These are phyloP conservation scores for Popillia japonica DNA, from an alignment of 1,140 invertebrate genomes.

Conservation along the genomic window DNA sequence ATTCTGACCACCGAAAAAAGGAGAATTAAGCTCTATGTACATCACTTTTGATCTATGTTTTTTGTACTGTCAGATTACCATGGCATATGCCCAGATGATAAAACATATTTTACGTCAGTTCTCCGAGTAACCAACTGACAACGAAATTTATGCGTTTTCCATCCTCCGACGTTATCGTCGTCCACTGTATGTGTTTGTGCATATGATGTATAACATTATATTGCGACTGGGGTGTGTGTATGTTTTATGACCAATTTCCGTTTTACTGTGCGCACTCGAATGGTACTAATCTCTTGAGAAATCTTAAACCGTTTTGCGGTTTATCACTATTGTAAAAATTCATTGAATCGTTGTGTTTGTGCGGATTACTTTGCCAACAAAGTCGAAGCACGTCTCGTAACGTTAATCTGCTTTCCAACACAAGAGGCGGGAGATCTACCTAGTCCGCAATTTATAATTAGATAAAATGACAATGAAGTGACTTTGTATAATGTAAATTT, in stretches of 20 bases:
- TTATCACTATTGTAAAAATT: neutral
- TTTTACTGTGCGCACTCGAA: neutral
- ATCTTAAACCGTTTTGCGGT: conserved; percentile 8
- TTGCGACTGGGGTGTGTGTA: neutral
- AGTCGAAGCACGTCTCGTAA: too few species aligned
- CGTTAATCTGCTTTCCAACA: too few species aligned
- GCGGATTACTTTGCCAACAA: too few species aligned
- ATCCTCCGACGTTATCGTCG: neutral
- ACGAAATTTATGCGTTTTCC: conserved; percentile 7
- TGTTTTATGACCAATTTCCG: conserved; percentile 18
- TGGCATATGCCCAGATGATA: neutral
- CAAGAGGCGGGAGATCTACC: too few species aligned
- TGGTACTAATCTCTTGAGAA: neutral
- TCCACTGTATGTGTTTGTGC: neutral
- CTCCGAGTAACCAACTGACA: neutral
- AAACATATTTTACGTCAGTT: conserved; percentile 5
- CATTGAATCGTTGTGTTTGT: neutral
- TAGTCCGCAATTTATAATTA: too few species aligned
- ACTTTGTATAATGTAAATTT: too few species aligned
- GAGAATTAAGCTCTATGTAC: neutral
- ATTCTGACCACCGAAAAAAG: neutral
- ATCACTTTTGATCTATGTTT: neutral
- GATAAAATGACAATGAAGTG: too few species aligned
- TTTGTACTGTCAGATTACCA: neutral
- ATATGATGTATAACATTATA: neutral